Evolutionary conservation across 2,888 invertebrate species (phyloP).

Genomic region (Liposcelis brunnea): DNA sequence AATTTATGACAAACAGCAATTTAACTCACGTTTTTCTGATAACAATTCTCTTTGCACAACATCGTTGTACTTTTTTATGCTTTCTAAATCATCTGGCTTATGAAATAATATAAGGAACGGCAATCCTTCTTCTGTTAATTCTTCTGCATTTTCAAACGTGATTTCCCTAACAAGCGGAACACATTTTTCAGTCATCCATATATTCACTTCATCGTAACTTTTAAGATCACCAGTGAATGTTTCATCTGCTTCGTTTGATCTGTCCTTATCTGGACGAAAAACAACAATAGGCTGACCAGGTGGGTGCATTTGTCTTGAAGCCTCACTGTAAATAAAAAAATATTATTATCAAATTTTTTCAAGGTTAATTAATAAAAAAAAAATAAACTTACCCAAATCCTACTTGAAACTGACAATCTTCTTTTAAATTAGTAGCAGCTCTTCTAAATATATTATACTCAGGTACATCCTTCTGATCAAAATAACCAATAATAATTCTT

Average conservation of each 20-base stretch:
- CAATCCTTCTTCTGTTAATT: conserved; percentile 92
- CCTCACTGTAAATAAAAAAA: conserved; percentile 48
- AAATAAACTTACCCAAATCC: conserved; percentile 48
- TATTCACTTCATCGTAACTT: conserved; percentile 66
- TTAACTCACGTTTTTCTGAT: conserved; percentile 72
- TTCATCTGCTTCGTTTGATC: conserved; percentile 67
- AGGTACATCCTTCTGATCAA: conserved; percentile 59
- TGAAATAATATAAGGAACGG: conserved; percentile 97
- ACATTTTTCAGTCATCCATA: conserved; percentile 83
- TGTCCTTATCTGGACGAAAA: conserved; percentile 61
- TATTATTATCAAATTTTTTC: not conserved
- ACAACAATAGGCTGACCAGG: conserved; percentile 66
- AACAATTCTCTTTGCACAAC: conserved; percentile 58
- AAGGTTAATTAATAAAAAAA: not conserved
- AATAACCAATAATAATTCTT: conserved; percentile 78
- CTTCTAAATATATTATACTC: conserved; percentile 58
- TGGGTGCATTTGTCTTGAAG: conserved; percentile 69
- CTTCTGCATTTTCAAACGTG: conserved; percentile 99
- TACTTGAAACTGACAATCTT: conserved; percentile 88
- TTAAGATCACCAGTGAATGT: conserved; percentile 56
- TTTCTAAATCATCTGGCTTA: conserved; percentile 59
- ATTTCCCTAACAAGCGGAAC: conserved; percentile 95
- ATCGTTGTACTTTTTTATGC: conserved; percentile 71
- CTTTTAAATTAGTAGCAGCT: conserved; percentile 33
- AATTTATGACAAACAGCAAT: not conserved